A percentile compares a stretch with the other conserved stretches of the same genome.
phyloP scores from a whole-genome alignment of 2,113 vertebrate genomes.

The Argyrosomus japonicus region DNA sequence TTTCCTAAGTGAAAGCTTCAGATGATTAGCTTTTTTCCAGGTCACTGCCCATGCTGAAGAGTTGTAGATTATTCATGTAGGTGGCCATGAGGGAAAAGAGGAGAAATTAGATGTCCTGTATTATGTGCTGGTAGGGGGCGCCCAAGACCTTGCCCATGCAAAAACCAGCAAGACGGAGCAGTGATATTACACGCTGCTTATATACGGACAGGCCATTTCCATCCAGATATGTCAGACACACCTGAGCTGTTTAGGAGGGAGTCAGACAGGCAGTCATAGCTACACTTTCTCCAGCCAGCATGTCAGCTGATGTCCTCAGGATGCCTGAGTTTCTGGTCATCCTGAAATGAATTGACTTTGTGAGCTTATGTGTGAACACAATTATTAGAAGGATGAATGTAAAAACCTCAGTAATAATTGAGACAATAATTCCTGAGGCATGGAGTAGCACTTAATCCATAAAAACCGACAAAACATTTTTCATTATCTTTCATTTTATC shows the following conservation, averaged over 20 bases:
- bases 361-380: not conserved
- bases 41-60: conserved; percentile 23
- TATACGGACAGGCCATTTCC: not conserved
- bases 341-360: not conserved
- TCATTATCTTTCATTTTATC: not conserved
- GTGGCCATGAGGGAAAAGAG: not conserved
- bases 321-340: not conserved
- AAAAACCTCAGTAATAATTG: not conserved
- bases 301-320: not conserved
- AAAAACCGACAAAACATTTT: not conserved
- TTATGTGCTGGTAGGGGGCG: conserved; percentile 64
- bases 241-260: not conserved
- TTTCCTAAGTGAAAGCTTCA: conserved; percentile 16
- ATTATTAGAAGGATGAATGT: not conserved
- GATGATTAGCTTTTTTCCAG: conserved; percentile 34
- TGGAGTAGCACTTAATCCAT: not conserved
- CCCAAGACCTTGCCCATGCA: conserved; percentile 31
- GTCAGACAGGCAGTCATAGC: not conserved
- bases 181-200: conserved; percentile 1
- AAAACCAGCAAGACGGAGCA: not conserved
- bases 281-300: not conserved
- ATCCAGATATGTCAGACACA: conserved; percentile 19
- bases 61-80: conserved; percentile 13
- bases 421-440: not conserved
- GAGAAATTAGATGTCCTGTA: not conserved